These are phyloP conservation scores for Camelus dromedarius DNA, from an alignment of 2,113 vertebrate species.

Conservation along the genomic window DNA sequence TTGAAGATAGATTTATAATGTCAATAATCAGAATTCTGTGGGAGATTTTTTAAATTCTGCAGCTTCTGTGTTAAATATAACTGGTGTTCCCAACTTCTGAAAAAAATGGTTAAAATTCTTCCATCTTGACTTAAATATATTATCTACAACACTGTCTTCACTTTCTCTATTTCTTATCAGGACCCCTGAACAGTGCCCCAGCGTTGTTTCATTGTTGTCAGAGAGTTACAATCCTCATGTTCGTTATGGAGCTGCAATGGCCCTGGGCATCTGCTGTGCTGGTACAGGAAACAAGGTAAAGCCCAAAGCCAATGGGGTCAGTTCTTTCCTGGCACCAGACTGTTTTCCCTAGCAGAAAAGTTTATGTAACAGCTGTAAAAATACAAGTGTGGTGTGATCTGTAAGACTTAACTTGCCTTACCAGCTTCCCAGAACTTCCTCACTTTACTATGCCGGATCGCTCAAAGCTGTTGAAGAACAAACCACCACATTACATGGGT, in stretches of 20 bases:
- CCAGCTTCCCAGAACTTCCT: neutral
- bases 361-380: conserved; percentile 41
- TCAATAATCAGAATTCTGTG: conserved; percentile 18
- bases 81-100: conserved; percentile 15
- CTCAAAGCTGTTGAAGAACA: neutral
- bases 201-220: conserved; percentile 97
- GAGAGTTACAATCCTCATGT: conserved; percentile 99
- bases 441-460: neutral
- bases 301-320: neutral
- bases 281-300: conserved; percentile 98
- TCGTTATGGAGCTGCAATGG: conserved; percentile 98
- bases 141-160: neutral
- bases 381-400: neutral
- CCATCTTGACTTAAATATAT: conserved; percentile 14
- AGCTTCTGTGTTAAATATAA: conserved; percentile 6
- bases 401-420: neutral
- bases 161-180: conserved; percentile 84
- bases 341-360: neutral
- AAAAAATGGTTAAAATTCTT: neutral
- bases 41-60: conserved; percentile 10
- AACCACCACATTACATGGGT: neutral
- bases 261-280: conserved; percentile 98
- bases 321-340: conserved; percentile 20
- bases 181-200: conserved; percentile 98
- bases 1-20: neutral